Base-by-base conservation (phyloP, 1,140 invertebrate genomes). In the Idris sp. region DNA sequence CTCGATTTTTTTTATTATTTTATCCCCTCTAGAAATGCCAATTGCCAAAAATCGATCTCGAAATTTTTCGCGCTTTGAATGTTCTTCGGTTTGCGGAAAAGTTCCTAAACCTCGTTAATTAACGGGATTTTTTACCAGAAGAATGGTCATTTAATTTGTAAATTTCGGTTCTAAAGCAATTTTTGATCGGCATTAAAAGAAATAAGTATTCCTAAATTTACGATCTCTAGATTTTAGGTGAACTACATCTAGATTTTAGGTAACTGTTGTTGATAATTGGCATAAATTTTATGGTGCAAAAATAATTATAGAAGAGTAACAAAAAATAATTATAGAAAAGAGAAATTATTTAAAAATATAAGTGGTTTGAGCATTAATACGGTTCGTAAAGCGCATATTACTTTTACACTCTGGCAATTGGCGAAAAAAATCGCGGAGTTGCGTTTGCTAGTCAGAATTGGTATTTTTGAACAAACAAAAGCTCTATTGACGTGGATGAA, bases 391-490 rank as follows among this genome's bases (percentile, higher is more conserved):
- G 41, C 68, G 68, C 31, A 41, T 40, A 38, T 40, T n/a, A n/a
- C n/a, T n/a, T n/a, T 38, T 49, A 35, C n/a, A 36, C 14, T 40
- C 18, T 44, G 65, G 49, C 44, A 71, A 81, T 83, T 78, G 79
- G 69, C 77, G 83, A 62, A 56, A 22, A 22, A 22, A 62, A 78
- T 78, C 79, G 49, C 56, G 44, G 18, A 74, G 62, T 68, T 80
- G 85, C 78, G 84, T 85, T 87, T 87, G 81, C 82, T 87, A 86
- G 85, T 87, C 84, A 86, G 83, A 86, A 86, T 87, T 85, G 83
- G 83, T 84, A 81, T 77, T 51, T 68, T 64, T 48, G 62, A 77
- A 61, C 65, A 79, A 78, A 40, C 41, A 56, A 71, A 71, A 62
- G 2, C 28, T 61, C 35, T 51, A 54, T 40, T 41, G 35, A 48